Evolutionary conservation across 2,113 vertebrate genomes (phyloP).

Genomic region (Anthoscopus minutus): DNA sequence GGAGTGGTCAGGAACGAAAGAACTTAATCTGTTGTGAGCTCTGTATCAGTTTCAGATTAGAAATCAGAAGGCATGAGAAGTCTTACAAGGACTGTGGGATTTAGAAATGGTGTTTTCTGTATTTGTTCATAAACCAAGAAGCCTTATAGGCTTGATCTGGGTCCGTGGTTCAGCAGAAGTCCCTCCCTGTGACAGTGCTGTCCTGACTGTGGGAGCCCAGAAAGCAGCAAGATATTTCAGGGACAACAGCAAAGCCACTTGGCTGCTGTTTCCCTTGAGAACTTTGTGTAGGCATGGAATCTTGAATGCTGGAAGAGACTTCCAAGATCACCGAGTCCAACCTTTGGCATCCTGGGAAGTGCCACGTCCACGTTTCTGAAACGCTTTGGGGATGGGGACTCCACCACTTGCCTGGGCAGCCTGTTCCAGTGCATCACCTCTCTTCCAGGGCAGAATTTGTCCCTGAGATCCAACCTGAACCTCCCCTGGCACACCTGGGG

Average conservation of each 20-base stretch:
- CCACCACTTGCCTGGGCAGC: neutral
- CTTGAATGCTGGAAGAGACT: neutral
- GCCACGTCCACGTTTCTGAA: neutral
- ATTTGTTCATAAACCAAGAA: neutral
- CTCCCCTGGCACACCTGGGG: neutral
- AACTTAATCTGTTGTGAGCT: neutral
- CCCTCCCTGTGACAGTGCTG: accelerated
- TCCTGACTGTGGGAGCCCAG: accelerated
- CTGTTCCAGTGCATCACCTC: neutral
- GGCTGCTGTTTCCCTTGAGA: accelerated
- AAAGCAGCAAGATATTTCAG: accelerated
- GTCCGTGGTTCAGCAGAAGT: neutral
- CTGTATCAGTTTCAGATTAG: neutral
- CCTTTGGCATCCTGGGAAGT: neutral
- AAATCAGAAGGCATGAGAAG: neutral
- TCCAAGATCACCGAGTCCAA: neutral
- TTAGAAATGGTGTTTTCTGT: neutral
- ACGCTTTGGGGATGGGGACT: neutral
- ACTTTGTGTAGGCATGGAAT: neutral
- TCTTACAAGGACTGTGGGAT: neutral
- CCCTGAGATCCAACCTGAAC: neutral
- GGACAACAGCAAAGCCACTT: neutral
- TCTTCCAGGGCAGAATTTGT: neutral
- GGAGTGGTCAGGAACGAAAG: neutral
- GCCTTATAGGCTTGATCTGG: neutral